Percentiles rank a stretch among this genome's conserved stretches.
phyloP scores from a whole-genome alignment of 2,888 invertebrate genomes.

The Hedya salicella region DNA sequence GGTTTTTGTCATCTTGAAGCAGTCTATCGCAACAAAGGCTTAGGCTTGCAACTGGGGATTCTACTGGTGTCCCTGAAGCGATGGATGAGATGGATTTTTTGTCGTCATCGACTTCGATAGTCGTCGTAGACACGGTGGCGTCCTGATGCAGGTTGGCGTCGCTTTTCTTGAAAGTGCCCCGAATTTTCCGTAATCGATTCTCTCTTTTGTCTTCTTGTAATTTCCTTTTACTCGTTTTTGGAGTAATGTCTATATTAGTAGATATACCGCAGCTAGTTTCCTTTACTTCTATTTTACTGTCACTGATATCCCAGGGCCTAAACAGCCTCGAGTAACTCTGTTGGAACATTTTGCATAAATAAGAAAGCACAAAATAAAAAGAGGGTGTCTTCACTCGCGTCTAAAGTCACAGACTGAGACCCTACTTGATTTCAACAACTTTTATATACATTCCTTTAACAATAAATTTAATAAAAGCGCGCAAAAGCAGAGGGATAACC shows the following conservation, averaged over 20 bases:
- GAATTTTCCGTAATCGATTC: conserved; percentile 76
- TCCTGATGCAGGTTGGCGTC: conserved; percentile 78
- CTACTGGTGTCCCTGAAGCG: conserved; percentile 44
- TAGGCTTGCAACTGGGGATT: conserved; percentile 73
- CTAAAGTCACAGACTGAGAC: conserved; percentile 71
- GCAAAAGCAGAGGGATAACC: conserved; percentile 76
- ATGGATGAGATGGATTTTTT: conserved; percentile 46
- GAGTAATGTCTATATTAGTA: conserved; percentile 51
- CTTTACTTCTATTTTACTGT: conserved; percentile 53
- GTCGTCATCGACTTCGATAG: conserved; percentile 63
- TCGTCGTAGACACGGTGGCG: conserved; percentile 85
- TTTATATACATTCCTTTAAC: conserved; percentile 83
- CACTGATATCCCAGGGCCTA: conserved; percentile 86
- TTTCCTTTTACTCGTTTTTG: conserved; percentile 60
- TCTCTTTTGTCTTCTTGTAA: conserved; percentile 68
- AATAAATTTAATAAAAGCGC: conserved; percentile 83
- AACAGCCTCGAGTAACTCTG: conserved; percentile 83
- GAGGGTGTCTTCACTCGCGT: conserved; percentile 66
- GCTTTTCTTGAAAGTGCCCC: conserved; percentile 71
- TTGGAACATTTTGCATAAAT: conserved; percentile 61
- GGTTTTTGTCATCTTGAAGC: conserved; percentile 57
- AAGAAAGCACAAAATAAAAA: conserved; percentile 44
- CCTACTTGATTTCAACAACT: conserved; percentile 79
- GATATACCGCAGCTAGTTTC: conserved; percentile 51
- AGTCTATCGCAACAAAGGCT: conserved; percentile 73